Conservation (phyloP, 2,888 invertebrate genomes). For the Drosophila colorata region DNA sequence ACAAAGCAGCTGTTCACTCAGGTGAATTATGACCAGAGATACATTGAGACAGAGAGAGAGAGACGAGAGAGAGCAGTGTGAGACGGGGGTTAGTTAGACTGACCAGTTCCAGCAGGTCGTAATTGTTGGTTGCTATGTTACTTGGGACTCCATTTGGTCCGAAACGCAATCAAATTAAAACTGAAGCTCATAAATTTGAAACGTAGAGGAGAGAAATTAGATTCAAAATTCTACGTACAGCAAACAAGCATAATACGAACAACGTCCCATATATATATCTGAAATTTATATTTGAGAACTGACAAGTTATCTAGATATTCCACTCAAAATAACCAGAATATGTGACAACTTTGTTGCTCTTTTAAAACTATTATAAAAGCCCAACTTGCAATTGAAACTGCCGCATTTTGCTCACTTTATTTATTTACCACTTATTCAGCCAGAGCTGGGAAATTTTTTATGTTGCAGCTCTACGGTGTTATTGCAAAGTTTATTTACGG, state of each 20-base stretch:
- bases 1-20: slow-evolving; percentile 31
- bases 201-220: slow-evolving; percentile 17
- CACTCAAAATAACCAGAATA: neutral
- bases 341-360: neutral
- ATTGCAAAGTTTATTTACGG: slow-evolving; percentile 52
- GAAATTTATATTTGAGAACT: neutral
- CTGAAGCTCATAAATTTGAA: slow-evolving; percentile 39
- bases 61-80: no score
- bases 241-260: neutral
- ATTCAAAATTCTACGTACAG: neutral
- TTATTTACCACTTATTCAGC: slow-evolving; percentile 8
- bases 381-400: neutral
- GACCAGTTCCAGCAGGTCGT: neutral
- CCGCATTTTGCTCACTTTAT: slow-evolving; percentile 2
- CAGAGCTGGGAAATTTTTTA: slow-evolving; percentile 7
- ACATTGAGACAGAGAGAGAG: neutral
- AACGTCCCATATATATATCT: neutral
- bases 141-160: neutral
- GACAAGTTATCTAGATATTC: neutral
- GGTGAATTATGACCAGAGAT: slow-evolving; percentile 33
- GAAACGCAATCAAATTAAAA: slow-evolving; percentile 33
- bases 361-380: neutral
- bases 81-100: no score
- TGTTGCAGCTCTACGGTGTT: slow-evolving; percentile 10
- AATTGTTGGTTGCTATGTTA: slow-evolving; percentile 21